Conservation (phyloP, 2,888 invertebrate species). For the Hypercompe scribonia region DNA sequence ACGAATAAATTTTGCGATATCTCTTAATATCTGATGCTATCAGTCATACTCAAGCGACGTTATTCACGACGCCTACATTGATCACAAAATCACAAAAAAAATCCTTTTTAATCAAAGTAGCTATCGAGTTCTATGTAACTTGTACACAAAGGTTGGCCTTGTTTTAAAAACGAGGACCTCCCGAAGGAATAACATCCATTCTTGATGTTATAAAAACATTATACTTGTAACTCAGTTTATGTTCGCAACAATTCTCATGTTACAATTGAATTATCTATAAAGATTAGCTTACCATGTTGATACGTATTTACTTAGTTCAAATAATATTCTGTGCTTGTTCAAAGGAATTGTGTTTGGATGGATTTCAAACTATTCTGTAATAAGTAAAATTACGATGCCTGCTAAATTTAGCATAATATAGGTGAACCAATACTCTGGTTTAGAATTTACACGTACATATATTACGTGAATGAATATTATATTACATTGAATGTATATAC, state of each 20-base stretch:
- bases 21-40: too few relatives aligned
- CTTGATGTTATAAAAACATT: constrained; percentile 2
- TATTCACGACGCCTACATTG: background rate
- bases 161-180: background rate
- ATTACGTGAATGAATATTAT: background rate
- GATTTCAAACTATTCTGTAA: background rate
- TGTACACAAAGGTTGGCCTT: background rate
- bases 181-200: background rate
- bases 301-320: background rate
- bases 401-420: background rate
- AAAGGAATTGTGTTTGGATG: background rate
- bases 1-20: too few relatives aligned
- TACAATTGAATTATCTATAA: constrained; percentile 4
- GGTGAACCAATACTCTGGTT: background rate
- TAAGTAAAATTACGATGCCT: background rate
- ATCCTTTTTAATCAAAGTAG: background rate
- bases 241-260: background rate
- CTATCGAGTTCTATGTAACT: background rate
- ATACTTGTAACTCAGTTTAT: background rate
- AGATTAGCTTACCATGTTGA: background rate
- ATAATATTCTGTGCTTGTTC: background rate
- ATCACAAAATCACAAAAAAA: background rate
- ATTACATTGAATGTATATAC: background rate
- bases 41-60: background rate
- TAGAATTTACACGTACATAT: background rate